A percentile compares a stretch with the other conserved stretches of the same genome.
Conservation (phyloP, 2,797 vertebrate genomes). For the Bovichtus variegatus region DNA sequence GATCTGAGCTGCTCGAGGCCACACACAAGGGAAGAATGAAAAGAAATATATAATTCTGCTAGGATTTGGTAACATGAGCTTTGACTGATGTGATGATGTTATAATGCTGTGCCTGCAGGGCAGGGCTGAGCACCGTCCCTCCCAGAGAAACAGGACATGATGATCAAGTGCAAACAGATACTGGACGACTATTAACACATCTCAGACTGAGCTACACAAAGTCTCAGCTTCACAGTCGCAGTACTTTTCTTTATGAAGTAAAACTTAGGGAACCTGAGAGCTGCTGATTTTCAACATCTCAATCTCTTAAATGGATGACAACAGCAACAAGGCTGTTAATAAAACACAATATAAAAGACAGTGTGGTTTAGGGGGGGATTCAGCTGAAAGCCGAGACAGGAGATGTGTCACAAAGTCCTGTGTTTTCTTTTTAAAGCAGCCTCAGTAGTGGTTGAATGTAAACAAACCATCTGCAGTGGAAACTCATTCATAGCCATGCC, state of each 20-base stretch:
- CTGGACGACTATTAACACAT: constrained; percentile 51
- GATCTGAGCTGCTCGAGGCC: constrained; percentile 38
- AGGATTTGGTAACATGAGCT: constrained; percentile 60
- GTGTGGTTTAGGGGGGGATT: constrained; percentile 57
- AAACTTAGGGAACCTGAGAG: constrained; percentile 48
- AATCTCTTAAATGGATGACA: constrained; percentile 37
- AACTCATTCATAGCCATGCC: constrained; percentile 52
- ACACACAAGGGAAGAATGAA: constrained; percentile 24
- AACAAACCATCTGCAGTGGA: constrained; percentile 63
- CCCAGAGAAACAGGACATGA: constrained; percentile 57
- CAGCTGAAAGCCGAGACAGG: constrained; percentile 50
- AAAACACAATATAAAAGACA: constrained; percentile 63
- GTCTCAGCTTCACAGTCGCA: constrained; percentile 40
- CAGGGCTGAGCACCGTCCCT: constrained; percentile 58
- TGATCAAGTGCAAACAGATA: constrained; percentile 65
- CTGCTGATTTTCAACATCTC: constrained; percentile 47
- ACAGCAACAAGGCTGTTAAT: constrained; percentile 50
- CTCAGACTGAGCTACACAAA: constrained; percentile 40
- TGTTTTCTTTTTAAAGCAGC: constrained; percentile 36
- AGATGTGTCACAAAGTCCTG: constrained; percentile 32
- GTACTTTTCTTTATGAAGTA: constrained; percentile 28
- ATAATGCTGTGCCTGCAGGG: constrained; percentile 57
- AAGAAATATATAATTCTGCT: constrained; percentile 34
- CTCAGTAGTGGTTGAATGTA: constrained; percentile 61
- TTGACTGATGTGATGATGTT: constrained; percentile 30